A percentile compares a stretch with the other conserved stretches of the same genome.
Evolutionary conservation across 2,113 vertebrate genomes (phyloP).

Genomic region (Heliornis fulica): DNA sequence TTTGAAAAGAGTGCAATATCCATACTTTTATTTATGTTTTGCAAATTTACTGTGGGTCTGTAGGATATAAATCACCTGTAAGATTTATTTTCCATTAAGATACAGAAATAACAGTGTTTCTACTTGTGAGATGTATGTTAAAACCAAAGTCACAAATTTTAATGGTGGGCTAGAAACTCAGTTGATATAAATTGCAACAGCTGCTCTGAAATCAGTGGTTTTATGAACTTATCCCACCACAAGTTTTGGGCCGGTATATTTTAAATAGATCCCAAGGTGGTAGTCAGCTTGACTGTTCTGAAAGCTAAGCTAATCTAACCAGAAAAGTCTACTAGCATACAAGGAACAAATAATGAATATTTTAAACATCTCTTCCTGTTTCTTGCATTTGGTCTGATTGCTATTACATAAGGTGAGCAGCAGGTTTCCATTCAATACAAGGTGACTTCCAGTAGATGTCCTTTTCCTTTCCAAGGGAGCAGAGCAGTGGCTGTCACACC

Average conservation of each 20-base stretch:
- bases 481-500: background rate
- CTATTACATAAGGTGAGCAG: background rate
- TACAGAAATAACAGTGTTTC: background rate
- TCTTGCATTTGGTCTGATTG: background rate
- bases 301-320: background rate
- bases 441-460: slow-evolving; percentile 5
- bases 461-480: background rate
- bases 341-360: background rate
- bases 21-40: background rate
- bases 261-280: background rate
- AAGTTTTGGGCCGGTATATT: background rate
- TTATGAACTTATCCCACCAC: background rate
- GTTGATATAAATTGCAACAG: background rate
- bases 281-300: background rate
- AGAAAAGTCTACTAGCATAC: background rate
- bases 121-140: background rate
- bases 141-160: background rate
- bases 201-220: background rate
- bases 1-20: background rate
- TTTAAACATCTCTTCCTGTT: background rate
- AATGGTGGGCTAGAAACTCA: background rate
- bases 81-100: slow-evolving; percentile 1
- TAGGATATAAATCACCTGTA: background rate
- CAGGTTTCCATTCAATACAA: background rate
- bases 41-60: background rate